Base-by-base conservation (phyloP, 2,888 invertebrate species). In the Thymelicus lineola region DNA sequence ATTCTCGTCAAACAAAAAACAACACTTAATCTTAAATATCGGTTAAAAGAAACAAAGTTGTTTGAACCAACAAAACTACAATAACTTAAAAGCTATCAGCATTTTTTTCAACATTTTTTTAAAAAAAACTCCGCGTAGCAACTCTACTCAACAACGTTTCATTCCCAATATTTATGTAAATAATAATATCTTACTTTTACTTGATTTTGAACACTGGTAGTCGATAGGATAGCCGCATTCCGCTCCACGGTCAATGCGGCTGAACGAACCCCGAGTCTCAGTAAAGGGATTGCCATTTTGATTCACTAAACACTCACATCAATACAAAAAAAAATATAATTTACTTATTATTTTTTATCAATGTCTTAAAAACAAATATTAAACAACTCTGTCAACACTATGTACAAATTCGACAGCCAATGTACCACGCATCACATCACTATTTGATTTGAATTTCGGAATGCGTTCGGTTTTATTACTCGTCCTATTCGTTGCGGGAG, bases 231-330 rank as follows among this genome's bases (percentile, higher is more conserved):
- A 70, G 86, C 86, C 17, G 86, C 88, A 76, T 84, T 86, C 77
- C 85, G 88, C 75, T 93, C 94, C 73, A 90, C 78, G 74, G 85
- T 86, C 61, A 86, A 79, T 69, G 83, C 83, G 46, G 82, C 81
- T 36, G 86, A 82, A 76, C 87, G 84, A 66, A 91, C 76, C 77
- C 94, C 92, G 71, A 89, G 80, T 79, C 91, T 86, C 78, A 92
- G 82, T 64, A 94, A 75, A 15, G 94, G 90, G 70, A 91, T 82
- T 80, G 94, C 94, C 94, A 94, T 94, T 78, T 86, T 87, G 65
- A 60, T 73, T 73, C 78, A 71, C 60, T 64, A 73, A 62, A 73
- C 74, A 69, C 71, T 55, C 71, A 72, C 71, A 69, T 74, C 70
- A 70, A 70, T 67, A 73, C 45, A 60, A 70, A 46, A 55, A 59